Evolutionary conservation across 2,888 invertebrate genomes (phyloP).

Genomic region (Lampropteryx suffumata): DNA sequence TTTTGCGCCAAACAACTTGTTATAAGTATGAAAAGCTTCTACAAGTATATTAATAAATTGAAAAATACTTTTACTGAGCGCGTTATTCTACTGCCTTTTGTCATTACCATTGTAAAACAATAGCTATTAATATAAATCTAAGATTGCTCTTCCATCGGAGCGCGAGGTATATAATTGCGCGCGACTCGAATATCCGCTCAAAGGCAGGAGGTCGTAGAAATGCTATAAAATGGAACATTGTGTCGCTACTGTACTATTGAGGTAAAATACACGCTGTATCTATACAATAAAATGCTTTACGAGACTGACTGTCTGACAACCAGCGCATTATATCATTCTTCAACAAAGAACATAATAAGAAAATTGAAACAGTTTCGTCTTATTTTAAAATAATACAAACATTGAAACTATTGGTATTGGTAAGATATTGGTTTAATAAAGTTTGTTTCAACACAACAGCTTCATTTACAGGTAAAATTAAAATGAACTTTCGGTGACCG

Average conservation of each 20-base stretch:
- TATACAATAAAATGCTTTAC: neutral
- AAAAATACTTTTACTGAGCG: slow-evolving; percentile 10
- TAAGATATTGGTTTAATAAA: too few relatives aligned
- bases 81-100: slow-evolving; percentile 16
- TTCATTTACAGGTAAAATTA: slow-evolving; percentile 7
- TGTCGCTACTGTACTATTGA: slow-evolving; percentile 4
- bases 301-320: too few relatives aligned
- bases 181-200: slow-evolving; percentile 26
- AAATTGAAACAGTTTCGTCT: too few relatives aligned
- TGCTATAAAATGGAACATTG: slow-evolving; percentile 14
- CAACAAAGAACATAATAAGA: too few relatives aligned
- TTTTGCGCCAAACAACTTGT: too few relatives aligned
- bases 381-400: too few relatives aligned
- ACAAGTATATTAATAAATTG: slow-evolving; percentile 11
- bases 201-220: slow-evolving; percentile 22
- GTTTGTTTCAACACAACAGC: slow-evolving; percentile 1
- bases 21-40: too few relatives aligned
- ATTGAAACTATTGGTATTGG: too few relatives aligned
- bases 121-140: slow-evolving; percentile 30
- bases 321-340: too few relatives aligned
- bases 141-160: slow-evolving; percentile 23
- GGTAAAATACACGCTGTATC: neutral
- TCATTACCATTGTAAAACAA: slow-evolving; percentile 16
- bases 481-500: slow-evolving; percentile 13
- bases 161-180: slow-evolving; percentile 25